A percentile compares a stretch with the other conserved stretches of the same genome.
These are phyloP conservation scores for Serilophus lunatus DNA, from an alignment of 2,113 vertebrate genomes.

Conservation along the genomic window DNA sequence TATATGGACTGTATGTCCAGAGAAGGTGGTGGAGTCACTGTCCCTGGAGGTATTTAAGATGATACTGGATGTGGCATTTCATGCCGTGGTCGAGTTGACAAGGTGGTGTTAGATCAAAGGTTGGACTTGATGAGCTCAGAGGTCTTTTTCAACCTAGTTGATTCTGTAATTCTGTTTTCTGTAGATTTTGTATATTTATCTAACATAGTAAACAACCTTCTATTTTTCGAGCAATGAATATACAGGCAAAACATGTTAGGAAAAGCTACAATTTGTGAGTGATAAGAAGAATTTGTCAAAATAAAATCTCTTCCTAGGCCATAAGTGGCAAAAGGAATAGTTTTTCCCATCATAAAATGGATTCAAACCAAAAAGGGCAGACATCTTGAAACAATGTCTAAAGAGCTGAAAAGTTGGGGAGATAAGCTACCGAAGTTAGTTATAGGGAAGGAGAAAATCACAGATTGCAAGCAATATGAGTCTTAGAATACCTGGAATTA, in stretches of 20 bases:
- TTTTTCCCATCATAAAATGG: not conserved
- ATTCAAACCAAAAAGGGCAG: not conserved
- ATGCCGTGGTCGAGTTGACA: too few species aligned
- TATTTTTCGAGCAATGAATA: not conserved
- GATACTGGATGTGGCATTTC: too few species aligned
- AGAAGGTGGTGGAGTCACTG: not conserved
- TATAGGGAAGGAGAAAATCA: not conserved
- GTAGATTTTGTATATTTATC: not conserved
- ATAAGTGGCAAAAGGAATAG: not conserved
- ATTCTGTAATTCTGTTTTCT: not conserved
- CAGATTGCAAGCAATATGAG: not conserved
- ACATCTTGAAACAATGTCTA: not conserved
- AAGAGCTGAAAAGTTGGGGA: not conserved
- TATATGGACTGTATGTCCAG: not conserved
- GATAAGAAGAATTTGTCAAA: not conserved
- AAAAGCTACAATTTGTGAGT: not conserved
- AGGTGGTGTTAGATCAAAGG: too few species aligned
- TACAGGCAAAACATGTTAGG: not conserved
- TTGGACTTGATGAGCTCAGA: too few species aligned
- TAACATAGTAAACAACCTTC: not conserved
- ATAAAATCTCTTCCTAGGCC: not conserved
- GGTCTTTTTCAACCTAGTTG: too few species aligned
- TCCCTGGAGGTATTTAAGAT: too few species aligned
- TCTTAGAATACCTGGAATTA: not conserved
- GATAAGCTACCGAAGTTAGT: not conserved